Base-by-base conservation (phyloP, 2,797 vertebrate species). In the Rhincodon typus region DNA sequence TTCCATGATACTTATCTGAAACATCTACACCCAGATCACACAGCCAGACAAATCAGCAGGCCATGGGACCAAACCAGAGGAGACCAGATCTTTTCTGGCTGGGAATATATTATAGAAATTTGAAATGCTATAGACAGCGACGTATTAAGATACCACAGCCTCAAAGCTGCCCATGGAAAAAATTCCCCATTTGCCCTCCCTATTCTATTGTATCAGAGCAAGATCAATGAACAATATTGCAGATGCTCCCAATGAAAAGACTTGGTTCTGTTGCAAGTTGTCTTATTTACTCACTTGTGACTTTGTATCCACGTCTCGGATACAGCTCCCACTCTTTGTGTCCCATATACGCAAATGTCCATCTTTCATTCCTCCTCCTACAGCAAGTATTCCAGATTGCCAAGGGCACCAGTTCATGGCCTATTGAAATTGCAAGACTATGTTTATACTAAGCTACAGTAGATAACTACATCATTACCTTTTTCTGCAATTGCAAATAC, bases 351-450 rank as follows among this genome's bases (percentile, higher is more conserved):
- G 96, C 96, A 98, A 97, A 96, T 96, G 87, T 90, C 98, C 97
- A 70, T 99, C 98, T 95, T 97, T 97, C 97, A 98, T 98, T 72
- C 98, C 98, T 19, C 98, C 98, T 87, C 98, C 97, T 12, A 98
- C 97, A 72, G 97, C 98, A 94, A 98, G 97, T 77, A 97, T 93
- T 72, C 97, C 95, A 82, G 97, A 96, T 96, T 98, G 97, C 98
- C 98, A 98, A 67, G 98, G 97, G 97, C 98, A 98, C 98, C 98
- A 98, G 46, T 97, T 97, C 96, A 98, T 96, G 30, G 98, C 98
- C 98, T 98, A 19, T 74, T 95, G 79, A 96, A 91, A n/a, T n/a
- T n/a, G n/a, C n/a, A n/a, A n/a, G n/a, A n/a, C n/a, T n/a, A n/a
- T n/a, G n/a, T n/a, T n/a, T n/a, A n/a, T n/a, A n/a, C n/a, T n/a